phyloP scores from a whole-genome alignment of 2,113 vertebrate species.

The Mugil cephalus region DNA sequence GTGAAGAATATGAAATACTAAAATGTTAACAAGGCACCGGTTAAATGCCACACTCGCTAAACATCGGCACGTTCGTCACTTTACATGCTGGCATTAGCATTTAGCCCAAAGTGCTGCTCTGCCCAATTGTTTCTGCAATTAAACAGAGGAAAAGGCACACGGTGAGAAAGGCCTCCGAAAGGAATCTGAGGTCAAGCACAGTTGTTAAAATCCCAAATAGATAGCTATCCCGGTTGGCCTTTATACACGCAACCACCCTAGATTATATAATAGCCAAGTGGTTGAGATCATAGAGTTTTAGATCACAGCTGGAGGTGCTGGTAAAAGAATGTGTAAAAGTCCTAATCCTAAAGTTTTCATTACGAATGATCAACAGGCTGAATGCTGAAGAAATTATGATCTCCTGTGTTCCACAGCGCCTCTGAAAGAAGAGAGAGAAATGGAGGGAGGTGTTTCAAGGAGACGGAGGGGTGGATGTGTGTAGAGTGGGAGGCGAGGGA shows the following conservation, averaged over 20 bases:
- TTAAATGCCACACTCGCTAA: not conserved
- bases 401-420: constrained; percentile 2
- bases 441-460: constrained; percentile 36
- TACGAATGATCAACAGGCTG: constrained; percentile 37
- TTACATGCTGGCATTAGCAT: not conserved
- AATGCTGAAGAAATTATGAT: constrained; percentile 4
- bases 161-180: not conserved
- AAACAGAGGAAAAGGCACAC: not conserved
- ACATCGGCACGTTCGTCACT: not conserved
- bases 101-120: not conserved
- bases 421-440: constrained; percentile 40
- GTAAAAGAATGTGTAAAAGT: constrained; percentile 2
- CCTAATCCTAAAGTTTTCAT: constrained; percentile 5
- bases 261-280: too few relatives aligned
- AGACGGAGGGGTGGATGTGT: constrained; percentile 45
- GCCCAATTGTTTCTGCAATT: not conserved
- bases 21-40: too few relatives aligned
- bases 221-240: too few relatives aligned
- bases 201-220: too few relatives aligned
- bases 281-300: not conserved
- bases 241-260: too few relatives aligned
- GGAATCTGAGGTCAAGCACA: too few relatives aligned
- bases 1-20: too few relatives aligned
- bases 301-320: not conserved
- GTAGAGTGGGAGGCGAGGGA: constrained; percentile 66